Evolutionary conservation across 1,140 invertebrate species (phyloP), one percentile per base, ranked within the genome.

Genomic region (Chironomus tepperi): DNA sequence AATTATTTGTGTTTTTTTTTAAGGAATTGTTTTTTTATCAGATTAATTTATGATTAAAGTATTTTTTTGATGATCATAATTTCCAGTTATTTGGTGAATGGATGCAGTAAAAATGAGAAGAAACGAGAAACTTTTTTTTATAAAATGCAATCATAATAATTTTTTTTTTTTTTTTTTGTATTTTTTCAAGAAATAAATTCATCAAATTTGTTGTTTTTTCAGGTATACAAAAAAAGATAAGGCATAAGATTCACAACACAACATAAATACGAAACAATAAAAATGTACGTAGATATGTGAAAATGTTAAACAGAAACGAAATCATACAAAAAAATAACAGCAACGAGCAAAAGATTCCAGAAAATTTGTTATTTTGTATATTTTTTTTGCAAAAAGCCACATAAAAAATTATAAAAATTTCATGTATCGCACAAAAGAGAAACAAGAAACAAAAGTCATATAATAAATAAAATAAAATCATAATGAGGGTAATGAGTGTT

Each of bases 1-100:
- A 18, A 18, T 1, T 70, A 18, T 70, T 10, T 70, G 65, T 21
- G 7, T 6, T 18, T 18, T 18, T 19, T 19, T 70, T 21, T 70
- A 21, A 6, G n/a, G 2, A 57, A 57, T 12, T n/a, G n/a, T 57
- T 57, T 57, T n/a, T n/a, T 10, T 12, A 57, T n/a, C n/a, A 12
- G 7, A 12, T 57, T 57, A 57, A 57, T 3, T 10, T 57, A 12
- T 57, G 9, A 57, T n/a, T 10, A 12, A n/a, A 3, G 2, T 57
- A n/a, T 57, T 57, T 57, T 57, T 57, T 57, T 10, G 47, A n/a
- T 57, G 9, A 57, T 57, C n/a, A 12, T 1, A 12, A n/a, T 57
- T 57, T 21, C 65, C 47, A 57, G 19, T 70, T 70, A 70, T 70
- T 70, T 70, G 9, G 16, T 70, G 18, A 70, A 70, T 70, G 65